phyloP scores from a whole-genome alignment of 2,113 vertebrate species.

The Caranx melampygus region DNA sequence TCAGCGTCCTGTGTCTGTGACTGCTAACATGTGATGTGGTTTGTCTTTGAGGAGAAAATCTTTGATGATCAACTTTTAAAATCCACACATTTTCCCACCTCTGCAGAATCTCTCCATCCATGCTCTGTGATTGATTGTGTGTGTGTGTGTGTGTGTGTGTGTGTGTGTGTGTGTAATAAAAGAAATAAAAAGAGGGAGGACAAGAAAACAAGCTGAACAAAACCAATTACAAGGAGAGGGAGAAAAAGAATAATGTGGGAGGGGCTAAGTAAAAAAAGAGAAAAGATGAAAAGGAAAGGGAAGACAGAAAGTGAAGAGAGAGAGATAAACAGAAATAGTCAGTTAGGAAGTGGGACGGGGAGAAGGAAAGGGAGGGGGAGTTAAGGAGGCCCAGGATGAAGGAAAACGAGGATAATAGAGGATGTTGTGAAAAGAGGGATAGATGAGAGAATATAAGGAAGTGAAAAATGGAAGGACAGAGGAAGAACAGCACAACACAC shows the following conservation, averaged over 20 bases:
- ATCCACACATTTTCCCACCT: no score
- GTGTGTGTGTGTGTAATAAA: no score
- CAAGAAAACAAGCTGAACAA: constrained; percentile 18
- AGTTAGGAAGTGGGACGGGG: not conserved
- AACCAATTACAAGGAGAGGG: not conserved
- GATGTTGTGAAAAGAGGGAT: not conserved
- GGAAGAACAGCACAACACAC: not conserved
- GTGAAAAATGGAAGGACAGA: not conserved
- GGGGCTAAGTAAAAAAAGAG: not conserved
- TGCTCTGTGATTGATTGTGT: no score
- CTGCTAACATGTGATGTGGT: no score
- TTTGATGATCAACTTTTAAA: no score
- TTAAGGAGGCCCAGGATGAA: not conserved
- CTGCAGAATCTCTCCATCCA: no score
- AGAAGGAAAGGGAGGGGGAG: not conserved
- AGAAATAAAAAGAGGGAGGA: not conserved
- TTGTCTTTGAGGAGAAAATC: no score
- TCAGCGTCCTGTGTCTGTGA: no score
- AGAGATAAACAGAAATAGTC: not conserved
- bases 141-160: no score
- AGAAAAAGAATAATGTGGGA: not conserved
- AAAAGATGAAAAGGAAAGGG: no score
- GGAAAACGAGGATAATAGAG: not conserved
- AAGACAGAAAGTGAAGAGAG: not conserved
- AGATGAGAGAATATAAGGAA: no score